Conservation (phyloP, 2,888 invertebrate genomes). For the Cephus nigrinus region DNA sequence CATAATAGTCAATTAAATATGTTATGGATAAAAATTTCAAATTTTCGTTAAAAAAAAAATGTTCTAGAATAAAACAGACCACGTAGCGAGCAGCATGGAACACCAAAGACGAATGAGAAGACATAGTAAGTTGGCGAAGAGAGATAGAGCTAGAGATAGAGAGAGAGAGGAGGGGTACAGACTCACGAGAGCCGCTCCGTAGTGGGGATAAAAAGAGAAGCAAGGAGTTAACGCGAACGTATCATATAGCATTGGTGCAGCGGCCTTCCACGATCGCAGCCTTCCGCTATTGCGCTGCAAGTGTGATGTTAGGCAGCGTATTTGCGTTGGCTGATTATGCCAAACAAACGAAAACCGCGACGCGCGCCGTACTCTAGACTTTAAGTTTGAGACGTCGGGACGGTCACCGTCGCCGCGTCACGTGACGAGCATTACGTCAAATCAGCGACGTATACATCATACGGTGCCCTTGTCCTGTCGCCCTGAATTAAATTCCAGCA, state of each 20-base stretch:
- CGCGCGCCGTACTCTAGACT: constrained; percentile 13
- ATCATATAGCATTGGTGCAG: constrained; percentile 42
- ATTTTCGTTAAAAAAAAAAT: neutral
- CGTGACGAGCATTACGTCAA: neutral
- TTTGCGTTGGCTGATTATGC: neutral
- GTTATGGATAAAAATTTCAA: no score
- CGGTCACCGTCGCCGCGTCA: constrained; percentile 16
- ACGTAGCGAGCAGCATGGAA: neutral
- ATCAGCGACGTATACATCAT: neutral
- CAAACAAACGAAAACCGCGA: constrained; percentile 10
- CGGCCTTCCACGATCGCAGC: constrained; percentile 47
- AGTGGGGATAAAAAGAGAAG: constrained; percentile 1
- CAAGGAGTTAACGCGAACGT: constrained; percentile 33
- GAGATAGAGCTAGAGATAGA: neutral
- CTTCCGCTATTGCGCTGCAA: constrained; percentile 53
- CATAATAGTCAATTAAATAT: neutral
- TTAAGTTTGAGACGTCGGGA: neutral
- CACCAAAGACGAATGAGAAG: neutral
- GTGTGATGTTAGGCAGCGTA: constrained; percentile 27
- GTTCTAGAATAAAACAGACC: neutral
- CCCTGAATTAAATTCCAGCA: neutral
- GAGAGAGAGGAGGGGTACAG: no score
- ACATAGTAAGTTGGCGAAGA: neutral
- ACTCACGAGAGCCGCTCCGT: neutral
- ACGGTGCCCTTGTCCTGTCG: neutral